Conservation (phyloP, 1,140 invertebrate genomes). For the Prorops nasuta region DNA sequence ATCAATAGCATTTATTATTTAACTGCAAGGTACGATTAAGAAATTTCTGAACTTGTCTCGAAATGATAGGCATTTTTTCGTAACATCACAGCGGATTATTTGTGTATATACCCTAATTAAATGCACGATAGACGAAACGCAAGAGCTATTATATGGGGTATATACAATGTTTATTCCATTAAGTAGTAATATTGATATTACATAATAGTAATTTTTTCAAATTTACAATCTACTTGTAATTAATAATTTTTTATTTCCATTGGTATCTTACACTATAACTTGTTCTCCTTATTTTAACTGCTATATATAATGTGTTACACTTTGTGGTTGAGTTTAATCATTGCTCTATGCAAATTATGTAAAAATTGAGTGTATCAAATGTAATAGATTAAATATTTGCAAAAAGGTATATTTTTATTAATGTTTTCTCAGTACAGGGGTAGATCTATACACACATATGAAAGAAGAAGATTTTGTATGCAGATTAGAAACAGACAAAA, state of each 20-base stretch:
- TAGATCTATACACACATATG: too few species aligned
- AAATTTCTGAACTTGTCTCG: neutral
- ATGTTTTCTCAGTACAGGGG: too few species aligned
- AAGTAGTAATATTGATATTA: conserved; percentile 20
- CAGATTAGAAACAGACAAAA: too few species aligned
- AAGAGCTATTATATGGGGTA: neutral
- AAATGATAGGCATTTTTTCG: neutral
- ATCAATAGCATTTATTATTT: neutral
- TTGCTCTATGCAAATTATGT: neutral
- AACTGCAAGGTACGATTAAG: too few species aligned
- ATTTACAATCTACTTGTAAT: conserved; percentile 1
- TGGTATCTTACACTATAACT: neutral
- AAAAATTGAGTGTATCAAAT: neutral
- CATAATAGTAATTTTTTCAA: conserved; percentile 23
- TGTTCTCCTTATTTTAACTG: neutral
- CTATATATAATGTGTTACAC: neutral
- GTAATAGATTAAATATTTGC: neutral
- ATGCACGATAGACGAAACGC: conserved; percentile 3
- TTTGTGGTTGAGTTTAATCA: neutral
- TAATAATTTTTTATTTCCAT: conserved; percentile 1
- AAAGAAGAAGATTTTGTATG: too few species aligned
- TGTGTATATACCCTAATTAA: conserved; percentile 1
- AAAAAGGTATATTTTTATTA: too few species aligned
- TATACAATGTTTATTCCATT: conserved; percentile 21
- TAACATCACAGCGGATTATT: neutral